These are phyloP conservation scores for Cryptomyrus ogoouensis DNA, from an alignment of 2,113 vertebrate genomes.

Conservation along the genomic window DNA sequence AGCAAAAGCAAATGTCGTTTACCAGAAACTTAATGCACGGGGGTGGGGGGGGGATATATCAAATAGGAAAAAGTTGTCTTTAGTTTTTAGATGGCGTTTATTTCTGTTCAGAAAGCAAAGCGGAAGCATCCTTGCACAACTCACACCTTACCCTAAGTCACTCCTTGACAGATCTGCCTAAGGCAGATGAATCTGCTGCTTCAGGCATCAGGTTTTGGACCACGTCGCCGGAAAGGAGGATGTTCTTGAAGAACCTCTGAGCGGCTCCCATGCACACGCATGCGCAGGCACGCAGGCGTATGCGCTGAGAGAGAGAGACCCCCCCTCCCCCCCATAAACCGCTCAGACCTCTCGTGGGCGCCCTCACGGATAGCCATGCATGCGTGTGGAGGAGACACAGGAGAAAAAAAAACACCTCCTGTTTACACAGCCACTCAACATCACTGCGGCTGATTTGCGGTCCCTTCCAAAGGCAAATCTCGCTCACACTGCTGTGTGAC, in stretches of 20 bases:
- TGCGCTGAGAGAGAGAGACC: not conserved
- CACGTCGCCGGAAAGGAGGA: not conserved
- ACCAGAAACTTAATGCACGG: constrained; percentile 60
- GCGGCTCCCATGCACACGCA: not conserved
- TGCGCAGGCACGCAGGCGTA: not conserved
- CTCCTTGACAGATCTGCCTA: not conserved
- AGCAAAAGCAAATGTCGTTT: constrained; percentile 68
- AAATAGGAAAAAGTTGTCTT: constrained; percentile 7
- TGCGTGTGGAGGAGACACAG: not conserved
- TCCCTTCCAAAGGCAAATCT: not conserved
- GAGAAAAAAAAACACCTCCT: not conserved
- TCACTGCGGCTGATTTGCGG: not conserved
- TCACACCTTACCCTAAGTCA: not conserved
- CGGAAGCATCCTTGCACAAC: not conserved
- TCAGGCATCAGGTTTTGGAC: not conserved
- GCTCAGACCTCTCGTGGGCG: not conserved
- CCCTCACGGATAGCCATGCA: not conserved
- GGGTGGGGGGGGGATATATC: constrained; percentile 25
- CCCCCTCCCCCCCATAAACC: not conserved
- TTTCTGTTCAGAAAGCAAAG: not conserved
- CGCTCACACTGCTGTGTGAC: not conserved
- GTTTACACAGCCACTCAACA: not conserved
- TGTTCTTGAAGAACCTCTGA: not conserved
- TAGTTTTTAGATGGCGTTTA: not conserved
- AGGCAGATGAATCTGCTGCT: not conserved